These are phyloP conservation scores for Chloroceryle amazona DNA, from an alignment of 2,797 vertebrate species.

Conservation along the genomic window DNA sequence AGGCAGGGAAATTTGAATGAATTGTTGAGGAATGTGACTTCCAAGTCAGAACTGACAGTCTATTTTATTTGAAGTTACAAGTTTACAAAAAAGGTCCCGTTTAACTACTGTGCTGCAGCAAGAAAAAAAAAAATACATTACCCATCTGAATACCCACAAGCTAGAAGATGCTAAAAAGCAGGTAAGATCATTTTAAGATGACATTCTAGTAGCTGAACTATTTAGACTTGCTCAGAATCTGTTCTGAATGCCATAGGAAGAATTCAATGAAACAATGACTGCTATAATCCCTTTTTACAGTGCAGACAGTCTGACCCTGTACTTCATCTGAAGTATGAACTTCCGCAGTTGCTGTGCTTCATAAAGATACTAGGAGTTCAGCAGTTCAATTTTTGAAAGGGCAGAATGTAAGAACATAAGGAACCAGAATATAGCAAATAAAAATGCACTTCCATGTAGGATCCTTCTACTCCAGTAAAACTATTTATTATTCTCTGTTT, in stretches of 20 bases:
- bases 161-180: neutral
- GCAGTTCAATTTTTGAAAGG: neutral
- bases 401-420: accelerated
- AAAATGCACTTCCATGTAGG: neutral
- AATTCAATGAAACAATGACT: neutral
- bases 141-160: neutral
- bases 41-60: neutral
- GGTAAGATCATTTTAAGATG: neutral
- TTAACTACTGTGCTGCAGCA: neutral
- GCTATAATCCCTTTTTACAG: neutral
- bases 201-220: neutral
- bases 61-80: neutral
- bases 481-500: neutral
- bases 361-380: neutral
- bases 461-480: neutral
- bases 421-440: neutral
- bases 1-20: neutral
- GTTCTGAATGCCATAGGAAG: neutral
- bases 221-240: neutral
- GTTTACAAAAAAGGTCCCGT: neutral
- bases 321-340: neutral
- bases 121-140: neutral
- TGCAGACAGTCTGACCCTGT: neutral
- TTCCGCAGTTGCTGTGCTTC: neutral
- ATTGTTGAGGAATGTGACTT: neutral